Base-by-base conservation (phyloP, 2,888 invertebrate genomes). In the Adineta ricciae region DNA sequence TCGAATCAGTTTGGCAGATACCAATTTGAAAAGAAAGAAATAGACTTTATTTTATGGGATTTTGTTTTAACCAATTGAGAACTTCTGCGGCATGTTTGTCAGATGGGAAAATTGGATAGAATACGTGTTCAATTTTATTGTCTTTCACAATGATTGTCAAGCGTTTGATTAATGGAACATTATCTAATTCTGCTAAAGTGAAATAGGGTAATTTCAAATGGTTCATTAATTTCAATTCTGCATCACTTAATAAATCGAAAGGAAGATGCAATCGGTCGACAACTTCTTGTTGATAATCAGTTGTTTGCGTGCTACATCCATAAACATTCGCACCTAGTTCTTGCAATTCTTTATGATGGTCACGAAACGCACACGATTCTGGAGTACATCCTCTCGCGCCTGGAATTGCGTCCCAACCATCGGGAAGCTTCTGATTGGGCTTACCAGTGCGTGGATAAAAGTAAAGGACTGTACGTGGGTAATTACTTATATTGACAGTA, bases 241-340 rank as follows among this genome's bases (percentile, higher is more conserved):
- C 19, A 78, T 78, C 73, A 78, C 73, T 78, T 5, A 78, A 41
- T 41, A 78, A 21, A 78, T 78, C 73, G n/a, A 78, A 78, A n/a
- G 73, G 73, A n/a, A 78, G 24, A 78, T 41, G 38, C 41, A 78
- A 38, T 78, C 73, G 73, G 9, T 78, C 73, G 9, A 36, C 73
- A 78, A 41, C 73, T 78, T 78, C 73, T 78, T 78, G 73, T 41
- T 78, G 73, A 78, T 78, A 78, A 1, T 38, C 73, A 9, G 73
- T 78, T 78, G 73, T 78, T 78, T 78, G 73, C 4, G 73, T 78
- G n/a, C 73, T 78, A 78, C 73, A 78, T 41, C 73, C 73, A 78
- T 78, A 78, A 21, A 78, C 73, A 78, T 24, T 78, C 1, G 73
- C 73, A 78, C 73, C 73, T 78, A 78, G n/a, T 41, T 38, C 8